These are phyloP conservation scores for Casuarius casuarius DNA, from an alignment of 2,113 vertebrate genomes.

Conservation along the genomic window DNA sequence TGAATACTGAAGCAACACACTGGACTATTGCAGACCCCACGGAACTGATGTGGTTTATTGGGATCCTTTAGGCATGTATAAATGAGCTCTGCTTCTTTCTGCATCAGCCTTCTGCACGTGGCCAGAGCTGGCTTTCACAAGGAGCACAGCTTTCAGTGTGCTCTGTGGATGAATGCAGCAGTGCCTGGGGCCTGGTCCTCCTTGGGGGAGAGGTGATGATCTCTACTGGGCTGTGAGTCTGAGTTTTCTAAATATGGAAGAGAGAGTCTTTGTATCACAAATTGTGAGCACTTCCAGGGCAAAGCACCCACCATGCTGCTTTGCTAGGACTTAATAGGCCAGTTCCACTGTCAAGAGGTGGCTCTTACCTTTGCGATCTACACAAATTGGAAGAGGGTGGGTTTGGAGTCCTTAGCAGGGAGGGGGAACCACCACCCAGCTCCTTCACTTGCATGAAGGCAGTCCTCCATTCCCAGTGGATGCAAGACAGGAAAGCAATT, in stretches of 20 bases:
- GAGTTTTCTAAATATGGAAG: not conserved
- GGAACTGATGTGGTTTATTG: not conserved
- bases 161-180: not conserved
- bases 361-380: not conserved
- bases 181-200: not conserved
- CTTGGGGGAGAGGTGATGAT: not conserved
- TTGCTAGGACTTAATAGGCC: not conserved
- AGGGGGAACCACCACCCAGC: not conserved
- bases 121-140: not conserved
- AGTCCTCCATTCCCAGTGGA: not conserved
- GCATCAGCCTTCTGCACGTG: not conserved
- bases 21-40: not conserved
- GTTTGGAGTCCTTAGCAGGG: not conserved
- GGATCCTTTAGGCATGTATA: not conserved
- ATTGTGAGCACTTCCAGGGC: not conserved
- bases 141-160: accelerated
- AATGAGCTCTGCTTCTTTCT: not conserved
- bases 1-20: not conserved
- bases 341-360: not conserved
- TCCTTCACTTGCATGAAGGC: not conserved
- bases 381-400: not conserved
- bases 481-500: not conserved
- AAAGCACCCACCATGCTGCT: not conserved
- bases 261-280: not conserved
- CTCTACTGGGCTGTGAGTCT: not conserved